Evolutionary conservation across 92 coral and sea anemone genomes (phyloP).

Genomic region (Plumapathes pennacea): DNA sequence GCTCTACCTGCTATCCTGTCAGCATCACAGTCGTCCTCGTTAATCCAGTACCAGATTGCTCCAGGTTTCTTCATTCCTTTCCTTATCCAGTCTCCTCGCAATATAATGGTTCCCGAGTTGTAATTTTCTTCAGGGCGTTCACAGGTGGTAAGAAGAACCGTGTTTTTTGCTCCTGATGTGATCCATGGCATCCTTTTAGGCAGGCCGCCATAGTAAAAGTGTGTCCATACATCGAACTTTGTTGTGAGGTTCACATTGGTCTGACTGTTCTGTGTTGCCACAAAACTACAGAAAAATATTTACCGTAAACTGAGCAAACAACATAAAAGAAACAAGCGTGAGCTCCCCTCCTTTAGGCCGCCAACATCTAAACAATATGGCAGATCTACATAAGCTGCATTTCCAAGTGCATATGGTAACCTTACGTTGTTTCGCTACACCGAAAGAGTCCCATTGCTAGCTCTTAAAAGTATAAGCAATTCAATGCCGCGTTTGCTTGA

Average conservation of each 20-base stretch:
- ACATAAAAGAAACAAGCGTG: no score
- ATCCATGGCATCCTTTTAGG: slow-evolving; percentile 76
- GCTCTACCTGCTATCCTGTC: slow-evolving; percentile 35
- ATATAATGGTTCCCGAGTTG: slow-evolving; percentile 57
- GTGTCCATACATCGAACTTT: slow-evolving; percentile 35
- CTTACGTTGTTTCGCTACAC: no score
- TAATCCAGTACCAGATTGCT: slow-evolving; percentile 73
- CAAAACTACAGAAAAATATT: slow-evolving; percentile 29
- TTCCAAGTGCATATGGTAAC: no score
- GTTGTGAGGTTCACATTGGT: slow-evolving; percentile 46
- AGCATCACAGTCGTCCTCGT: slow-evolving; percentile 53
- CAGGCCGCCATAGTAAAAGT: slow-evolving; percentile 28
- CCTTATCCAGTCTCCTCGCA: slow-evolving; percentile 64
- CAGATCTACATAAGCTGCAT: no score
- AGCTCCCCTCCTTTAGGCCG: no score
- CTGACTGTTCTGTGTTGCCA: slow-evolving; percentile 34
- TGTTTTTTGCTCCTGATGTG: slow-evolving; percentile 14
- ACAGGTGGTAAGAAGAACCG: slow-evolving; percentile 51
- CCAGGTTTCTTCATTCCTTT: slow-evolving; percentile 57
- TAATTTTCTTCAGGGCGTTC: slow-evolving; percentile 23
- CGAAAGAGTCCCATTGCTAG: no score
- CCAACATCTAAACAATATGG: no score
- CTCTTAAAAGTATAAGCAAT: no score
- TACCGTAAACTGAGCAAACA: no score
- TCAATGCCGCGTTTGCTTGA: no score